phyloP scores from a whole-genome alignment of 1,140 invertebrate species.

The Agraylea sexmaculata region DNA sequence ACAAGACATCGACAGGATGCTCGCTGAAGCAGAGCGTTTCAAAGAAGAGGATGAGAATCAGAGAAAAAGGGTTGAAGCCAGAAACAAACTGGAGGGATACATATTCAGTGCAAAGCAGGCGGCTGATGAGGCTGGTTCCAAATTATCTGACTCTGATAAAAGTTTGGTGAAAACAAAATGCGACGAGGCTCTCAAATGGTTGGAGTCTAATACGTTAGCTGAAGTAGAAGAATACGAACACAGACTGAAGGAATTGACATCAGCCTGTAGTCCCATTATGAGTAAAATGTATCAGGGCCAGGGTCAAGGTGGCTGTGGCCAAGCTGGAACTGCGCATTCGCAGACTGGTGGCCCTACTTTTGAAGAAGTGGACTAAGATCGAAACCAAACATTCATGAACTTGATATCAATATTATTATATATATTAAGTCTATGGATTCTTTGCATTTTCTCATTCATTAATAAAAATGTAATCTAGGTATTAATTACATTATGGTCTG shows the following conservation, averaged over 20 bases:
- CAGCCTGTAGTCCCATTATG: constrained; percentile 42
- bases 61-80: constrained; percentile 47
- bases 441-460: too few species aligned
- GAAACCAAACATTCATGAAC: too few species aligned
- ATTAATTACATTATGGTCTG: too few species aligned
- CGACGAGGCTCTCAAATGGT: constrained; percentile 39
- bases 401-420: too few species aligned
- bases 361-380: constrained; percentile 66
- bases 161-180: constrained; percentile 27
- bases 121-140: constrained; percentile 24
- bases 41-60: constrained; percentile 60
- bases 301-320: constrained; percentile 25
- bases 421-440: too few species aligned
- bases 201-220: constrained; percentile 49
- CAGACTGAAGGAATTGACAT: constrained; percentile 42
- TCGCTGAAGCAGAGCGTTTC: constrained; percentile 57
- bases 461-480: too few species aligned
- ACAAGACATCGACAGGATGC: constrained; percentile 49
- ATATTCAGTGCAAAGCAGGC: constrained; percentile 38
- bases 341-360: constrained; percentile 47
- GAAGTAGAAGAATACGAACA: constrained; percentile 53
- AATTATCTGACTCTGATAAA: constrained; percentile 16
- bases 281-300: constrained; percentile 36
- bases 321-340: constrained; percentile 26
- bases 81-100: constrained; percentile 56